These are phyloP conservation scores for Arion vulgaris DNA, from an alignment of 1,140 invertebrate species.

Conservation along the genomic window DNA sequence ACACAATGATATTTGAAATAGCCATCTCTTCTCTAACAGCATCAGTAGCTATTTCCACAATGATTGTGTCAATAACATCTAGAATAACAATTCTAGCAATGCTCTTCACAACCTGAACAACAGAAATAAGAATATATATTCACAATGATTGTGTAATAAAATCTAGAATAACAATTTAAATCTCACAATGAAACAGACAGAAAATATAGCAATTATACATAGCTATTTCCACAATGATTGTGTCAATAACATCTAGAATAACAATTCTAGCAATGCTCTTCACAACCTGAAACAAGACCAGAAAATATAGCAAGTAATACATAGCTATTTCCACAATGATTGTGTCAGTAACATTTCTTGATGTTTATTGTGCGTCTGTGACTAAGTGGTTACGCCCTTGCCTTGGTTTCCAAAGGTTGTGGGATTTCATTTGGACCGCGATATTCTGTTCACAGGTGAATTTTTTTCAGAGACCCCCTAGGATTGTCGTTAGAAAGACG, in stretches of 20 bases:
- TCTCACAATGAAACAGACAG: too few relatives aligned
- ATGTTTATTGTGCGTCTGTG: too few relatives aligned
- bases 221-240: conserved; percentile 44
- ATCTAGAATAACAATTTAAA: too few relatives aligned
- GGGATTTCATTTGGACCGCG: too few relatives aligned
- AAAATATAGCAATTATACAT: too few relatives aligned
- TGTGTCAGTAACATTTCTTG: conserved; percentile 65
- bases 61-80: conserved; percentile 63
- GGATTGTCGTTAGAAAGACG: too few relatives aligned
- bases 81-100: conserved; percentile 61
- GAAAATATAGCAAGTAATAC: too few relatives aligned
- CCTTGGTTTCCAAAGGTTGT: too few relatives aligned
- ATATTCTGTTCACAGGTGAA: too few relatives aligned
- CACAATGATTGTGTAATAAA: too few relatives aligned
- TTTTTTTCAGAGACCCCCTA: too few relatives aligned
- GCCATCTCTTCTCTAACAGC: conserved; percentile 35
- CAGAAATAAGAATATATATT: not conserved
- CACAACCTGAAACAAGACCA: conserved; percentile 60
- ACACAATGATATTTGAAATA: conserved; percentile 1
- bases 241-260: conserved; percentile 67
- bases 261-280: conserved; percentile 61
- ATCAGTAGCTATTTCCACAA: conserved; percentile 40
- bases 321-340: conserved; percentile 42
- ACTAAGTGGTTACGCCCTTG: too few relatives aligned
- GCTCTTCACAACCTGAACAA: conserved; percentile 61